phyloP scores from a whole-genome alignment of 2,113 vertebrate species.

The Urocolius indicus region DNA sequence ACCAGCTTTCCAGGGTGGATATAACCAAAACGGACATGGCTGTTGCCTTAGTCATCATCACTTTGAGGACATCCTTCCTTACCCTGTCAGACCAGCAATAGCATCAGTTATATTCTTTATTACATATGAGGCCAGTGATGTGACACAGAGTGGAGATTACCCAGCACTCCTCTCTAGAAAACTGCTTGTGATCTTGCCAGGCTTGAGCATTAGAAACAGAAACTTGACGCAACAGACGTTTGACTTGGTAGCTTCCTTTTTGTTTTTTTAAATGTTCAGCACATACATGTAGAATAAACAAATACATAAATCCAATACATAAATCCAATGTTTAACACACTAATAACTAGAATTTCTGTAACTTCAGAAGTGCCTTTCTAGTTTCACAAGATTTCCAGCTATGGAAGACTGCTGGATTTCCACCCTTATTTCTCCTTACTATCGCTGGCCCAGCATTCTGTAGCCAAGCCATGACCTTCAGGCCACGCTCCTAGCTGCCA shows the following conservation, averaged over 20 bases:
- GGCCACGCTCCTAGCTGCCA: neutral
- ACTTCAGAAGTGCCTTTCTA: neutral
- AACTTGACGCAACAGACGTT: neutral
- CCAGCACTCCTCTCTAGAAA: neutral
- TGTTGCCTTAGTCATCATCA: neutral
- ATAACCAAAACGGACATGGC: neutral
- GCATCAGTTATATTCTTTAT: neutral
- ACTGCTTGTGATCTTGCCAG: neutral
- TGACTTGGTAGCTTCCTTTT: neutral
- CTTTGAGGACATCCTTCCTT: neutral
- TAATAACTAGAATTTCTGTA: neutral
- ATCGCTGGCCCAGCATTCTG: no score
- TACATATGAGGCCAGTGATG: neutral
- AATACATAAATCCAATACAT: neutral
- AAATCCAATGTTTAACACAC: neutral
- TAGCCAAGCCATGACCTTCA: no score
- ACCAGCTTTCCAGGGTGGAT: neutral
- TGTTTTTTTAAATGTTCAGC: neutral
- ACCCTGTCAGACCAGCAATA: neutral
- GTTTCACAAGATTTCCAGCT: neutral
- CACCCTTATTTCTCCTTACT: neutral
- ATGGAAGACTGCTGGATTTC: neutral
- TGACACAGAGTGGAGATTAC: neutral
- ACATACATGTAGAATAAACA: neutral
- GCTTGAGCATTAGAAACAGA: neutral